Base-by-base conservation (phyloP, 53 echinoderm and acorn worm species). In the Arbacia lixula region DNA sequence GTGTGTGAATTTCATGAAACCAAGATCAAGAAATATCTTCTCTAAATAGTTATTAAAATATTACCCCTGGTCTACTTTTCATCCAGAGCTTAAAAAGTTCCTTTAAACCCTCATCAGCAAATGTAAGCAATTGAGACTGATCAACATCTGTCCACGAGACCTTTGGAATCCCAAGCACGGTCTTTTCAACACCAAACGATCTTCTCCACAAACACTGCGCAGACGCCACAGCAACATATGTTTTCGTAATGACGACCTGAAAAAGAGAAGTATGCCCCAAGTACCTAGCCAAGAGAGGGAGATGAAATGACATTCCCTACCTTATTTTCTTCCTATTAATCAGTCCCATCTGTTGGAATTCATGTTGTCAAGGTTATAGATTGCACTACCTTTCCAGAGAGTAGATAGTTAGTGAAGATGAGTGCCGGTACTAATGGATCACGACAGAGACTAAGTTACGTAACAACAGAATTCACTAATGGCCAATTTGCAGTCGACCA, bases 211-310 rank as follows among this genome's bases (percentile, higher is more conserved):
- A 43, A 71, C 42, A 40, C 49, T 39, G 37, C 39, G 35, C 33
- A 66, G 36, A 66, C 17, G 66, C 12, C 38, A 37, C 36, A 8
- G 22, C 36, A 49, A 71, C 72, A 71, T 46, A 71, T 71, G 72
- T 71, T 71, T 71, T 38, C 11, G 50, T 71, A 71, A 71, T 71
- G 26, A 71, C 38, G 72, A 46, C 19, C 17, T 30, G n/a, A 46
- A 71, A 46, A 49, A 14, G 9, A 16, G 50, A 36, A 46, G 27
- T 40, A 29, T 29, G 5, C 37, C 35, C 38, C 35, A 41, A 24
- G 39, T 40, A 26, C n/a, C 21, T 38, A 36, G 4, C 6, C 14
- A 41, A 46, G 38, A 29, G 19, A 43, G 16, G 72, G 72, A 71
- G 43, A 71, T 71, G 72, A 71, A 43, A 71, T 27, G 42, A 41